Conservation (phyloP, 2,797 vertebrate species). For the Lithobates sylvaticus region DNA sequence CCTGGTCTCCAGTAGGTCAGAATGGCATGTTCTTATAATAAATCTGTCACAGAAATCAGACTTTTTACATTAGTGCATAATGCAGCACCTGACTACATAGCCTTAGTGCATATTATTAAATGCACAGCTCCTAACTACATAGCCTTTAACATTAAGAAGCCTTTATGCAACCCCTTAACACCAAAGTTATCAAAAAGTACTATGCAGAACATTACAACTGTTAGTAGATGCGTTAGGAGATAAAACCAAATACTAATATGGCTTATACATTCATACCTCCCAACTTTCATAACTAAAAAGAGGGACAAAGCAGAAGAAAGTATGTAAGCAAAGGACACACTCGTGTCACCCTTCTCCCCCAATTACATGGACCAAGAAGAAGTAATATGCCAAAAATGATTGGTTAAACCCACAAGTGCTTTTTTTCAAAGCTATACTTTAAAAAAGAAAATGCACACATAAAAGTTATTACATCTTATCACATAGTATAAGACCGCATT, state of each 20-base stretch:
- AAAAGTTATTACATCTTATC: too few species aligned
- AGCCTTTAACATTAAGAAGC: background rate
- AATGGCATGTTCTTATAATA: constrained; percentile 41
- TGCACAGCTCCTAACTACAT: background rate
- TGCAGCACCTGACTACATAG: background rate
- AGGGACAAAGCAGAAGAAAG: too few species aligned
- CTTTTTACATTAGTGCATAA: constrained; percentile 25
- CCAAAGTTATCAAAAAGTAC: background rate
- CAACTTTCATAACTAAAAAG: background rate
- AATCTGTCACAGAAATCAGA: constrained; percentile 29
- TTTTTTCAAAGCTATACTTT: too few species aligned
- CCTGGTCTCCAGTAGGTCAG: constrained; percentile 45
- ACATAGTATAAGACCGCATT: too few species aligned
- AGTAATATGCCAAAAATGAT: too few species aligned
- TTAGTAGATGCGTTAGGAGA: background rate
- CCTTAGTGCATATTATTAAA: background rate
- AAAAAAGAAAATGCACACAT: too few species aligned
- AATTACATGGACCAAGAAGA: too few species aligned
- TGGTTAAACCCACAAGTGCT: too few species aligned
- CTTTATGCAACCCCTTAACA: too few species aligned
- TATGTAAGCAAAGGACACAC: too few species aligned
- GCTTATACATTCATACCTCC: background rate
- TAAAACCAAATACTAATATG: background rate
- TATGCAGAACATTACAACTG: background rate
- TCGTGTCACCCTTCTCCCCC: too few species aligned